Percentiles rank a stretch among this genome's conserved stretches.
Evolutionary conservation across 2,797 vertebrate species (phyloP).

Genomic region (Sibirionetta formosa): DNA sequence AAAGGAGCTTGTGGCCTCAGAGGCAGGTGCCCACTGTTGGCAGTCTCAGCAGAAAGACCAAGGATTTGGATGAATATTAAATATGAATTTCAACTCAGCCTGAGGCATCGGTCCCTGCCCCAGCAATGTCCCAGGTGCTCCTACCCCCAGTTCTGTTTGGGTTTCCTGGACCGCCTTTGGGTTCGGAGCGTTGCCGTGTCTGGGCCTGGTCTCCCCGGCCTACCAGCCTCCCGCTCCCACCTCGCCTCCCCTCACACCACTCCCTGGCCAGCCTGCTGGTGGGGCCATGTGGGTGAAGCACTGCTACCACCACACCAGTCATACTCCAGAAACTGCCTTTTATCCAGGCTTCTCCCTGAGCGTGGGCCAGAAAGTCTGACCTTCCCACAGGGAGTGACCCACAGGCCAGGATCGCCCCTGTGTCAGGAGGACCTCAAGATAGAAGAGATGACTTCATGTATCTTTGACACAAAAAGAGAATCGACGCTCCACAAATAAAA

Average conservation of each 20-base stretch:
- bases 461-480: conserved; percentile 19
- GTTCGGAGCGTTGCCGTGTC: neutral
- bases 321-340: neutral
- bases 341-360: neutral
- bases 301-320: neutral
- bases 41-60: conserved; percentile 39
- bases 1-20: conserved; percentile 68
- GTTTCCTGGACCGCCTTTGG: neutral
- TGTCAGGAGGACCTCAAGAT: neutral
- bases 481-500: conserved; percentile 40
- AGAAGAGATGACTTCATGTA: neutral
- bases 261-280: neutral
- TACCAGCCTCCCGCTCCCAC: accelerated
- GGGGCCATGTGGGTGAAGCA: accelerated
- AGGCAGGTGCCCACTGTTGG: conserved; percentile 48
- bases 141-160: neutral
- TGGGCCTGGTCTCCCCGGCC: neutral
- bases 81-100: neutral
- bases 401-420: neutral
- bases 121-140: neutral
- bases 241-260: accelerated
- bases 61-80: neutral
- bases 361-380: neutral
- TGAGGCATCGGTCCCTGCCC: accelerated
- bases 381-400: neutral